Percentiles rank a stretch among this genome's conserved stretches.
phyloP scores from a whole-genome alignment of 2,113 vertebrate genomes.

The Sturnus vulgaris region DNA sequence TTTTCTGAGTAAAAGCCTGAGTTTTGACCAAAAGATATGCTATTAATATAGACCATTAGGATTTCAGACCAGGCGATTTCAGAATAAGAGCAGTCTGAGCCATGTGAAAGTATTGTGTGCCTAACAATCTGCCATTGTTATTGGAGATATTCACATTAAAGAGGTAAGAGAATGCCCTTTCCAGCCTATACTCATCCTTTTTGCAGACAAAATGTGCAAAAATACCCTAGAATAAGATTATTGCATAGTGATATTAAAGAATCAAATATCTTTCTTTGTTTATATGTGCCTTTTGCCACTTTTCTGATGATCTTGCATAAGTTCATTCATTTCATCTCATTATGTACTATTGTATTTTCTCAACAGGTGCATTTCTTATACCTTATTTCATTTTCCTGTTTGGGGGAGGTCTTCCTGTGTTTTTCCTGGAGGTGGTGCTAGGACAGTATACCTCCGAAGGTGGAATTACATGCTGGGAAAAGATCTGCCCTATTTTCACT shows the following conservation, averaged over 20 bases:
- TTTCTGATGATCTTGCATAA: neutral
- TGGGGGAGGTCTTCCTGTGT: conserved; percentile 95
- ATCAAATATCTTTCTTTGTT: neutral
- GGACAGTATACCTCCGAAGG: conserved; percentile 98
- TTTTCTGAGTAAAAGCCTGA: neutral
- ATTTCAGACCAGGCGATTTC: neutral
- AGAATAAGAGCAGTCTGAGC: neutral
- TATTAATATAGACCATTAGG: neutral
- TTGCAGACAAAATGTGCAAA: neutral
- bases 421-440: conserved; percentile 96
- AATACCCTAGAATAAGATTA: neutral
- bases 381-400: conserved; percentile 99
- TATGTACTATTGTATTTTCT: conserved; percentile 14
- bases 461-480: conserved; percentile 98
- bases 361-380: conserved; percentile 96
- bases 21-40: neutral
- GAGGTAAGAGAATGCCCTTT: neutral
- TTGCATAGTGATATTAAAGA: neutral
- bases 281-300: neutral
- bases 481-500: conserved; percentile 96
- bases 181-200: neutral
- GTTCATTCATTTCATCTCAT: neutral
- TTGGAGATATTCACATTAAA: neutral
- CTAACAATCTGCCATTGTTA: neutral
- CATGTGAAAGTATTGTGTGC: neutral